Conservation (phyloP, 2,888 invertebrate species). For the Villa cingulata region DNA sequence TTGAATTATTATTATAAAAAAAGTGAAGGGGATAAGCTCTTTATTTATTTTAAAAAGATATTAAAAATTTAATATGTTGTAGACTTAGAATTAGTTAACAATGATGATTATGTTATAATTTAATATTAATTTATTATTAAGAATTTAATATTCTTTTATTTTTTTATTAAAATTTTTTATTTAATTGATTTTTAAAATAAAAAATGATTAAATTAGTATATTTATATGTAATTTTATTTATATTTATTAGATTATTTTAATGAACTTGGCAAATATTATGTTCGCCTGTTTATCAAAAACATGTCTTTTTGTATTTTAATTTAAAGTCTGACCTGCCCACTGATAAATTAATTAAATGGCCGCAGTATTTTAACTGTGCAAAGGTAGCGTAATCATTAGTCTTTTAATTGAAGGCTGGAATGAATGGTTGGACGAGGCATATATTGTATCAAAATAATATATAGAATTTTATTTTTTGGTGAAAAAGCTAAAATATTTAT, state of each 20-base stretch:
- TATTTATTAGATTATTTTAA: constrained; percentile 37
- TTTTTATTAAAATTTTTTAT: constrained; percentile 34
- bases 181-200: constrained; percentile 34
- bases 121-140: constrained; percentile 38
- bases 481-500: no score
- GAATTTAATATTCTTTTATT: constrained; percentile 34
- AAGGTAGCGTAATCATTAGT: constrained; percentile 72
- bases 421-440: no score
- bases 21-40: constrained; percentile 47
- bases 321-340: constrained; percentile 59
- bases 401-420: constrained; percentile 66
- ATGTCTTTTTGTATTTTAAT: constrained; percentile 51
- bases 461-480: no score
- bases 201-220: constrained; percentile 50
- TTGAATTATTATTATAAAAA: constrained; percentile 15
- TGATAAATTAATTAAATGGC: constrained; percentile 54
- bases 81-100: constrained; percentile 45
- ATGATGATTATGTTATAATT: constrained; percentile 39
- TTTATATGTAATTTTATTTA: constrained; percentile 23
- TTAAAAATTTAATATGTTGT: constrained; percentile 39
- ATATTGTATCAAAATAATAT: no score
- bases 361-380: constrained; percentile 65
- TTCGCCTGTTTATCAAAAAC: constrained; percentile 68
- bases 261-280: constrained; percentile 50
- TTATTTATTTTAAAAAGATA: constrained; percentile 36